Base-by-base conservation (phyloP, 2,797 vertebrate genomes). In the Dallia pectoralis region DNA sequence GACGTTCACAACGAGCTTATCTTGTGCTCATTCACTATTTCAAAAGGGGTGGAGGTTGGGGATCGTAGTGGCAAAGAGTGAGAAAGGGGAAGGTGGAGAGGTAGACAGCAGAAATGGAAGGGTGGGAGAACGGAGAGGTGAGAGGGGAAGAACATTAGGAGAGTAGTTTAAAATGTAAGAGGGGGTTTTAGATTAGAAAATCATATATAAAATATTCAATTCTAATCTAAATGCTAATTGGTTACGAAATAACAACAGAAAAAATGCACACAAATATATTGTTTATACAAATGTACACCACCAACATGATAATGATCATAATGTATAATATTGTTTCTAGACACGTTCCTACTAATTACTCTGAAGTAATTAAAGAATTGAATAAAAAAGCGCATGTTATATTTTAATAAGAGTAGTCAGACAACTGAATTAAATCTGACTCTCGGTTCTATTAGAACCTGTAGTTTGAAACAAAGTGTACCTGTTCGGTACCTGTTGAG, bases 11-110 rank as follows among this genome's bases (percentile, higher is more conserved):
- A 93, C 86, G 93, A 92, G 91, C 82, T 90, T 93, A 91, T 81
- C 90, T 87, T 95, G 89, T 94, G 87, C 85, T 89, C 90, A 91
- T 80, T 89, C 83, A 90, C 91, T 94, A 95, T 94, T 96, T 97
- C n/a, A n/a, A n/a, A 70, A 33, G 69, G 78, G 53, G 81, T 56
- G 78, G 25, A 14, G 44, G 74, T 47, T 32, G 63, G 47, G 53
- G 22, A 66, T 14, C 47, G 36, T 27, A 74, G 72, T 25, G 36
- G 53, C 65, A 69, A 0, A 29, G n/a, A 15, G 3, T 33, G 32
- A 12, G 25, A 27, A 4, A 77, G 19, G 70, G 9, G 47, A 11
- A 33, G 33, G 2, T 5, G 11, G 51, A 11, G 30, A 8, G 12
- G 19, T 18, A 4, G 32, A 18, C 27, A 32, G 44, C 9, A 22